Conservation (phyloP, 2,797 vertebrate genomes). For the Zalophus californianus region DNA sequence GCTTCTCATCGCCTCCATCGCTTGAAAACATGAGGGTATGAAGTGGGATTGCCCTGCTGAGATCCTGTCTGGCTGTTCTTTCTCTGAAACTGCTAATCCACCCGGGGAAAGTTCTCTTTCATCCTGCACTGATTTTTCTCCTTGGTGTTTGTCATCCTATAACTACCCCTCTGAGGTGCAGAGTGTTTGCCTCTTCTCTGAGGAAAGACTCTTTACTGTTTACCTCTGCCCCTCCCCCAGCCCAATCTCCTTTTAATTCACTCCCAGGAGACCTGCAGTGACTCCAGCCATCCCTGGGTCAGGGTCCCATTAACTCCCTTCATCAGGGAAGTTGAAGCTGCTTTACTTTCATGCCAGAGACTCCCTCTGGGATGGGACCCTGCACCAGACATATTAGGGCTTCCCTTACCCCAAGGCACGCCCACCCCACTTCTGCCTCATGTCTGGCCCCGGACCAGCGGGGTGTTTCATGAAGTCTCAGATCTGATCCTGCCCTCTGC, state of each 20-base stretch:
- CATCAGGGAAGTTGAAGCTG: background rate
- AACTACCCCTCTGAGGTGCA: background rate
- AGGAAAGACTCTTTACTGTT: background rate
- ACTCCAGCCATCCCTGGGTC: background rate
- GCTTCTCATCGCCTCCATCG: accelerated
- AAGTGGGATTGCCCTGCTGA: background rate
- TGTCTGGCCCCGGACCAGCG: too few relatives aligned
- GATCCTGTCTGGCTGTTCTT: background rate
- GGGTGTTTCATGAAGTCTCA: background rate
- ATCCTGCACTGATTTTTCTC: background rate
- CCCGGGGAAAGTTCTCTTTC: background rate
- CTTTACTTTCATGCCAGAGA: background rate
- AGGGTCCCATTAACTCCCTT: background rate
- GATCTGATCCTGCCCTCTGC: background rate
- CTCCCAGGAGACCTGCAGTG: background rate
- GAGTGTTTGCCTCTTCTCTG: background rate
- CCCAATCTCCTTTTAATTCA: background rate
- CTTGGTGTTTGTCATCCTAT: background rate
- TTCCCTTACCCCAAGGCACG: background rate
- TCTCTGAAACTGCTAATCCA: background rate
- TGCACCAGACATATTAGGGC: too few relatives aligned
- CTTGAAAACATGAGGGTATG: background rate
- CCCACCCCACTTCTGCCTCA: accelerated
- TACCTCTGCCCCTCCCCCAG: background rate
- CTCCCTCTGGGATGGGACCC: background rate